A percentile compares a stretch with the other conserved stretches of the same genome.
Conservation (phyloP, 2,113 vertebrate genomes). For the Excalfactoria chinensis region DNA sequence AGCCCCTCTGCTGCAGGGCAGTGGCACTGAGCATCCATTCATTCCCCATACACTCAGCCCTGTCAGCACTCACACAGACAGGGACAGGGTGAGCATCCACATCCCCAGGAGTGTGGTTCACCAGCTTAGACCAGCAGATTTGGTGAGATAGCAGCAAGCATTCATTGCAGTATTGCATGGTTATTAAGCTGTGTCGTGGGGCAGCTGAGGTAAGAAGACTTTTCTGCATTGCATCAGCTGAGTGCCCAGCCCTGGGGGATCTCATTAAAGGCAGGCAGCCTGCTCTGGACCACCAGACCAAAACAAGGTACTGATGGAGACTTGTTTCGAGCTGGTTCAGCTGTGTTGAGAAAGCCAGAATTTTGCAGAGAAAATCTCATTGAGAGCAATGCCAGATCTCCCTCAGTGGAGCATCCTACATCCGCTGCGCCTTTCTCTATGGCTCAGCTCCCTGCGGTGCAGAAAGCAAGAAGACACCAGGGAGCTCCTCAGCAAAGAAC, state of each 20-base stretch:
- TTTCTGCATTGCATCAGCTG: neutral
- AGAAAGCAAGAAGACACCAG: neutral
- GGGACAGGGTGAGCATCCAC: neutral
- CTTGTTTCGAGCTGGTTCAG: neutral
- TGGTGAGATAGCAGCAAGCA: rapidly evolving
- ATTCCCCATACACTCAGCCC: neutral
- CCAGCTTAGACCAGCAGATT: neutral
- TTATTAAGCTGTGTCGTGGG: neutral
- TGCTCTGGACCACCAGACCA: neutral
- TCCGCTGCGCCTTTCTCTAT: neutral
- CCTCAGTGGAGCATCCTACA: neutral
- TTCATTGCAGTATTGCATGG: neutral
- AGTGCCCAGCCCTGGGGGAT: rapidly evolving
- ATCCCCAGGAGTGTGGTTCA: neutral
- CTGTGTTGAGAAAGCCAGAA: neutral
- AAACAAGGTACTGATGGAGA: neutral
- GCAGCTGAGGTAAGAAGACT: neutral
- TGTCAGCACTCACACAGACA: neutral
- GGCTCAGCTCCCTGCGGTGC: neutral
- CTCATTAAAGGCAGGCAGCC: neutral
- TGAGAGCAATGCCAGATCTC: neutral
- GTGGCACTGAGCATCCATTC: neutral
- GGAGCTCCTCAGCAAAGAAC: neutral
- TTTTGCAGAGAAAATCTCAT: neutral
- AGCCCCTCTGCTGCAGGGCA: neutral